Evolutionary conservation across 2,113 vertebrate genomes (phyloP).

Genomic region (Nesoenas mayeri): DNA sequence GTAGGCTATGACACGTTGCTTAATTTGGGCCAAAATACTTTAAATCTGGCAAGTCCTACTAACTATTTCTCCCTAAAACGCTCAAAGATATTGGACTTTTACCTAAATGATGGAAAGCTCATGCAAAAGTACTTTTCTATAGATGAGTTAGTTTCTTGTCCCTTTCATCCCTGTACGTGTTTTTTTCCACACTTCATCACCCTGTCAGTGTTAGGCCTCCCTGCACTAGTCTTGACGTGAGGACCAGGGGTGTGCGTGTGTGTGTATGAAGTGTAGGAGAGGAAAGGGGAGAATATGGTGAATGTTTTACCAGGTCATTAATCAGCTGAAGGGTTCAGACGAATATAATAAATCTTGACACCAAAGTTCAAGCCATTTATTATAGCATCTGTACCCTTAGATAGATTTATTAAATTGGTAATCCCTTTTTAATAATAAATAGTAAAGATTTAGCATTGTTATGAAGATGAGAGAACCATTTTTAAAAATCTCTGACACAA

Average conservation of each 20-base stretch:
- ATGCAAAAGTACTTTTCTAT: not conserved
- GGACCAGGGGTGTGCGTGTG: not conserved
- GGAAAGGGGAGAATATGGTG: not conserved
- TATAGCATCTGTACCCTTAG: constrained; percentile 41
- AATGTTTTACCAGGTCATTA: constrained; percentile 52
- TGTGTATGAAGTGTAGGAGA: not conserved
- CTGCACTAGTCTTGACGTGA: not conserved
- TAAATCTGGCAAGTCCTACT: not conserved
- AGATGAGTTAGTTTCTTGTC: not conserved
- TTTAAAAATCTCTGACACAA: constrained; percentile 36
- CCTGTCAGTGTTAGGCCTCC: not conserved
- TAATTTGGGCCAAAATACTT: constrained; percentile 23
- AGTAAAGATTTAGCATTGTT: constrained; percentile 67
- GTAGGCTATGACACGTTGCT: not conserved
- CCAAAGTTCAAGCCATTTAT: constrained; percentile 56
- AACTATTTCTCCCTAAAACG: not conserved
- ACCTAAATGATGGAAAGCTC: not conserved
- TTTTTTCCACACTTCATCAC: not conserved
- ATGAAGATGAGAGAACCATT: constrained; percentile 60
- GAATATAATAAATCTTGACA: constrained; percentile 50
- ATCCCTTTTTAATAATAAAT: constrained; percentile 68
- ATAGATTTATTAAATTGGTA: constrained; percentile 64
- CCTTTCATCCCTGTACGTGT: not conserved
- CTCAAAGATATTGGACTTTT: not conserved
- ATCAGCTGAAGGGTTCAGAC: constrained; percentile 42